Evolutionary conservation across 2,113 vertebrate species (phyloP).

Genomic region (Anhinga rufa): DNA sequence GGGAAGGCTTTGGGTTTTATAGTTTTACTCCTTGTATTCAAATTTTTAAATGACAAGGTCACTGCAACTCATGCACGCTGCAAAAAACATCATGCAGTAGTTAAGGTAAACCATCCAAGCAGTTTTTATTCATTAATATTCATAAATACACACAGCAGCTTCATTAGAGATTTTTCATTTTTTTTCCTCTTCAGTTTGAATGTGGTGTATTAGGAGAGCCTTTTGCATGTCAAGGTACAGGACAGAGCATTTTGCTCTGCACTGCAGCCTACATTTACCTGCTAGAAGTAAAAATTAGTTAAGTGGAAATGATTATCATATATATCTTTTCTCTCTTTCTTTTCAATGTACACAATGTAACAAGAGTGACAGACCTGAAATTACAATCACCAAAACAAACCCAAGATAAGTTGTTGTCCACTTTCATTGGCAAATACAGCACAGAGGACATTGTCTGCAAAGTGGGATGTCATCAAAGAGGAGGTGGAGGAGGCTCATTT

Average conservation of each 20-base stretch:
- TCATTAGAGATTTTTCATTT: slow-evolving; percentile 90
- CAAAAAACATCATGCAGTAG: slow-evolving; percentile 99
- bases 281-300: slow-evolving; percentile 93
- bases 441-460: slow-evolving; percentile 99
- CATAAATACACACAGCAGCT: slow-evolving; percentile 99
- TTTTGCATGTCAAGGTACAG: slow-evolving; percentile 89
- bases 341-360: slow-evolving; percentile 99
- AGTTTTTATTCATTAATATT: slow-evolving; percentile 99
- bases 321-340: slow-evolving; percentile 90
- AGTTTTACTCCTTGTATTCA: slow-evolving; percentile 79
- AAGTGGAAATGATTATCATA: slow-evolving; percentile 99
- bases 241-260: slow-evolving; percentile 81
- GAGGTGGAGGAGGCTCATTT: slow-evolving; percentile 97
- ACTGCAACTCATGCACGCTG: slow-evolving; percentile 98
- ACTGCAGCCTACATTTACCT: slow-evolving; percentile 92
- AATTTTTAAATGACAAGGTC: slow-evolving; percentile 88
- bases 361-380: slow-evolving; percentile 99
- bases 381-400: slow-evolving; percentile 98
- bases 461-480: slow-evolving; percentile 98
- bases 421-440: slow-evolving; percentile 99
- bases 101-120: slow-evolving; percentile 99
- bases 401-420: slow-evolving; percentile 90
- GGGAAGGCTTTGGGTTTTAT: slow-evolving; percentile 85
- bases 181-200: slow-evolving; percentile 93
- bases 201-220: slow-evolving; percentile 94